Evolutionary conservation across 2,888 invertebrate species (phyloP).

Genomic region (Anarsia innoxiella): DNA sequence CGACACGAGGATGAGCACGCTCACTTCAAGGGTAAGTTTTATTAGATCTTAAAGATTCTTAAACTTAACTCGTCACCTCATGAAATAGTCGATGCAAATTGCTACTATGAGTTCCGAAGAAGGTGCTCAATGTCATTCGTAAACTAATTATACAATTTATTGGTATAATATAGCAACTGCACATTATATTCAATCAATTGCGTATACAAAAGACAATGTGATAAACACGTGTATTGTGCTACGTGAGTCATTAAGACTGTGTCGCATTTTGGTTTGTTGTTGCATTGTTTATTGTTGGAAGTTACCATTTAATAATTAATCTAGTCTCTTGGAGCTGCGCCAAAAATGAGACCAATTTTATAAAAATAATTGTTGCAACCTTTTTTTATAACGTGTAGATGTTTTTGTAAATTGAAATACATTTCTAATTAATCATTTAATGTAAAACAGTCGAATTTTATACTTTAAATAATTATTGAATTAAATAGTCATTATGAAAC

Average conservation of each 20-base stretch:
- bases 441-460: too few species aligned
- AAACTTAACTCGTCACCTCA: too few species aligned
- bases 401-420: not conserved
- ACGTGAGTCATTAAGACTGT: conserved; percentile 68
- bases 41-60: too few species aligned
- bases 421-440: too few species aligned
- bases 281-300: conserved; percentile 60
- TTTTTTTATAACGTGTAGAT: not conserved
- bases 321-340: conserved; percentile 46
- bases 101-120: conserved; percentile 3
- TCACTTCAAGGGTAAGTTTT: too few species aligned
- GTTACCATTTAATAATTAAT: conserved; percentile 37
- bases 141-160: conserved; percentile 10
- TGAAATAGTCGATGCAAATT: conserved; percentile 10
- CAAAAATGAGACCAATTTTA: conserved; percentile 30
- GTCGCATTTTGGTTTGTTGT: conserved; percentile 63
- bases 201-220: conserved; percentile 51
- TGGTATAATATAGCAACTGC: conserved; percentile 15
- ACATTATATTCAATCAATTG: conserved; percentile 37
- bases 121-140: conserved; percentile 11
- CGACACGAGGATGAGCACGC: too few species aligned
- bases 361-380: not conserved
- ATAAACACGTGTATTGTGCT: conserved; percentile 66
- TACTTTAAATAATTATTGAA: too few species aligned
- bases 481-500: too few species aligned